Base-by-base conservation (phyloP, 2,113 vertebrate species). In the Perccottus glenii region DNA sequence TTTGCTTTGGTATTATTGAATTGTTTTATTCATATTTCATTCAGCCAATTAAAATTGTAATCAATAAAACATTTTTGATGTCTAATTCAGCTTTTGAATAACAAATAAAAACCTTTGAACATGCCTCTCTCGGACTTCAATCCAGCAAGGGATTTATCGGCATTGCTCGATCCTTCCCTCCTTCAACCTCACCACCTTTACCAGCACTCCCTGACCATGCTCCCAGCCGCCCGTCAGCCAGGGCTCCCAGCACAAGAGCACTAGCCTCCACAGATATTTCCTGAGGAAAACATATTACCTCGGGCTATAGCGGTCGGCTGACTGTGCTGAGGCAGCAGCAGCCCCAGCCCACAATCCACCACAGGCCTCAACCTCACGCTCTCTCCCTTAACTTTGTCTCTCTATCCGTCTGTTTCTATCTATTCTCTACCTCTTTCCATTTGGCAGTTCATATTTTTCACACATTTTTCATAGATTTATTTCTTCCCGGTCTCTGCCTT, bases 201-300 rank as follows among this genome's bases (percentile, higher is more conserved):
- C n/a, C n/a, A 48, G 38, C 47, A 14, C 50, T 60, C 75, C 48
- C 60, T 77, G 68, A 64, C 66, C 38, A 40, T 60, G 73, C 47
- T 59, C 48, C 49, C 80, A 75, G 73, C 77, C 78, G 33, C 78
- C 80, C 70, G 69, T 48, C 74, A 77, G 35, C 77, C 80, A 71
- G 67, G 51, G 77, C 82, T 88, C 85, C 74, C 80, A 82, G 70
- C 48, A 53, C 84, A 81, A 77, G 70, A 82, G 74, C 69, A 80
- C 85, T 72, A 82, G 73, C 86, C 84, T 88, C 85, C 77, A 70
- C 87, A 91, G 88, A 92, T 92, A 92, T 92, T 92, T 92, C 91
- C 91, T 91, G 90, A 92, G 87, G 85, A 91, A 92, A 93, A 91
- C 88, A 87, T 70, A 87, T 83, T 84, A 83, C 83, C 90, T 85